Conservation (phyloP, 2,113 vertebrate genomes). For the Actenoides hombroni region DNA sequence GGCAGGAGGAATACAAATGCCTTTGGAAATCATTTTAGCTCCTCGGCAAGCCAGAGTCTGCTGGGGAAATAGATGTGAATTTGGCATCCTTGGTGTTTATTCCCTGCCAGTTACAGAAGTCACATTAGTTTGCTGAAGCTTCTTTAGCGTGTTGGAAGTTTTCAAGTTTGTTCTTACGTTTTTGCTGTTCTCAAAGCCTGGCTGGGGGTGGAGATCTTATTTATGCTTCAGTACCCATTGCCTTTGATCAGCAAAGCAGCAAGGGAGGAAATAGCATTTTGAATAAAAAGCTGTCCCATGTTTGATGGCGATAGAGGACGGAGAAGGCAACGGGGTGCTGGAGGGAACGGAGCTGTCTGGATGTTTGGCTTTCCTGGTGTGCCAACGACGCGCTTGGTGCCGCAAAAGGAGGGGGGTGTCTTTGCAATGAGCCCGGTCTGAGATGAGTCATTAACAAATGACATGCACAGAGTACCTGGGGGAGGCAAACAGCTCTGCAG, state of each 20-base stretch:
- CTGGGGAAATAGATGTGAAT: neutral
- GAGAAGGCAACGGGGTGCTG: neutral
- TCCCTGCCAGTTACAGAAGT: neutral
- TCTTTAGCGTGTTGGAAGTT: neutral
- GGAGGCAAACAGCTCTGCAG: conserved; percentile 59
- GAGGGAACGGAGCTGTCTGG: neutral
- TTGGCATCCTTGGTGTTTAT: neutral
- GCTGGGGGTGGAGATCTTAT: conserved; percentile 1
- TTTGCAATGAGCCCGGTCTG: conserved; percentile 31
- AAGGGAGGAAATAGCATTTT: neutral
- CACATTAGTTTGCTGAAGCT: neutral
- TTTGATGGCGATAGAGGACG: neutral
- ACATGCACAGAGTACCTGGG: conserved; percentile 60
- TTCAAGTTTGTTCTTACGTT: neutral
- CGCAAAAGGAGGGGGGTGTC: neutral
- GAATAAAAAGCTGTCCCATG: neutral
- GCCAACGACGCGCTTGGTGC: neutral
- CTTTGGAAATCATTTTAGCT: neutral
- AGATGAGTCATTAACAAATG: conserved; percentile 65
- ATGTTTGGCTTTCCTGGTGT: neutral
- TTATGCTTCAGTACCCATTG: neutral
- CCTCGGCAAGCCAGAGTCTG: neutral
- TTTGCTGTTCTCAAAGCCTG: conserved; percentile 15
- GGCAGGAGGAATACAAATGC: neutral
- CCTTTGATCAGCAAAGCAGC: conserved; percentile 24